phyloP scores from a whole-genome alignment of 2,888 invertebrate genomes.

The Gari tellinella region DNA sequence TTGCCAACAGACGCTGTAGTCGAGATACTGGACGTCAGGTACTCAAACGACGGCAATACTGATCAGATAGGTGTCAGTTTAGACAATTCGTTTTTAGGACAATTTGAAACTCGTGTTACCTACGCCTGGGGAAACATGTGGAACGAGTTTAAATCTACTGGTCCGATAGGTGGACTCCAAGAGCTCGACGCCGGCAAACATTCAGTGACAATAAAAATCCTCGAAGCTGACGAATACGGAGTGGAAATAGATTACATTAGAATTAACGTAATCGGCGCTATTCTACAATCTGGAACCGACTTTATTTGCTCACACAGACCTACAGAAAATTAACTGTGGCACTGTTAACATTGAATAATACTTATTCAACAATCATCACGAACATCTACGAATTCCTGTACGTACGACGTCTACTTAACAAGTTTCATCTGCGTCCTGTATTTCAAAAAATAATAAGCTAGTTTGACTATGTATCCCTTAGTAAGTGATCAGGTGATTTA shows the following conservation, averaged over 20 bases:
- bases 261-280: conserved; percentile 51
- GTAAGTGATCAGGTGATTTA: too few species aligned
- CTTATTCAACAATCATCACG: too few species aligned
- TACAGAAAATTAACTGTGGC: too few species aligned
- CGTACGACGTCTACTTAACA: too few species aligned
- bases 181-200: conserved; percentile 41
- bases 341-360: too few species aligned
- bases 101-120: conserved; percentile 40
- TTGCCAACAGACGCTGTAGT: conserved; percentile 29
- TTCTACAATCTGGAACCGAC: too few species aligned
- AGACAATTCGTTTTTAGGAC: conserved; percentile 39
- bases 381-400: too few species aligned
- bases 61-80: conserved; percentile 44
- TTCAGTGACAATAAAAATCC: conserved; percentile 36
- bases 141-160: conserved; percentile 56
- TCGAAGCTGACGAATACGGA: conserved; percentile 51
- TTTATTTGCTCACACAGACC: too few species aligned
- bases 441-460: too few species aligned
- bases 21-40: conserved; percentile 50
- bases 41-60: conserved; percentile 60
- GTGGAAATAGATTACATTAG: conserved; percentile 63
- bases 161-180: conserved; percentile 40
- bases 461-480: too few species aligned
- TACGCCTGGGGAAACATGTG: conserved; percentile 53
- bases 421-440: too few species aligned